Evolutionary conservation across 2,888 invertebrate genomes (phyloP).

Genomic region (Euplexia lucipara): DNA sequence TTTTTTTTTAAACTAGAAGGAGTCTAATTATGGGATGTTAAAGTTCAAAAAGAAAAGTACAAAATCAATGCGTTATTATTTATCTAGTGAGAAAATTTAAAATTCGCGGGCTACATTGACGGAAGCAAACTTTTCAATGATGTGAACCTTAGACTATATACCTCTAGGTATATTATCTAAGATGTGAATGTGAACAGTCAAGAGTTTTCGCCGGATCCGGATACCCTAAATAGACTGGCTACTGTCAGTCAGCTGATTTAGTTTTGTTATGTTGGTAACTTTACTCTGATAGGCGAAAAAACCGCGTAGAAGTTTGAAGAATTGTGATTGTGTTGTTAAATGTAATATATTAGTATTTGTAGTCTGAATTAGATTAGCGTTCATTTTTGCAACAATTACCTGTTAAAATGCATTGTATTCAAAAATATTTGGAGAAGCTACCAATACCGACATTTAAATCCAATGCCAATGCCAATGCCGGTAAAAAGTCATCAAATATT

Average conservation of each 20-base stretch:
- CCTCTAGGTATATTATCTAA: too few species aligned
- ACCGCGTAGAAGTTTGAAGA: slow-evolving; percentile 77
- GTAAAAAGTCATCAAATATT: slow-evolving; percentile 86
- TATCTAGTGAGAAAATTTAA: too few species aligned
- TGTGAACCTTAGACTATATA: not conserved
- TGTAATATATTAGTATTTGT: slow-evolving; percentile 62
- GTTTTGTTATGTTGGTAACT: slow-evolving; percentile 78
- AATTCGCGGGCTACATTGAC: too few species aligned
- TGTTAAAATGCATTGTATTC: slow-evolving; percentile 84
- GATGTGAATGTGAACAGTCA: too few species aligned
- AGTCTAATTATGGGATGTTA: too few species aligned
- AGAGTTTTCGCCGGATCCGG: slow-evolving; percentile 28
- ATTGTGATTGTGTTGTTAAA: slow-evolving; percentile 63
- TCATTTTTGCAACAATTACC: slow-evolving; percentile 42
- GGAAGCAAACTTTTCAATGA: too few species aligned
- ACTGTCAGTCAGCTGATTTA: slow-evolving; percentile 85
- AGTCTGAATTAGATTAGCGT: slow-evolving; percentile 52
- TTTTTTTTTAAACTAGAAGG: too few species aligned
- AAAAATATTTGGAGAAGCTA: slow-evolving; percentile 86
- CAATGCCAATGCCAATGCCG: slow-evolving; percentile 72
- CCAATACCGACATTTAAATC: slow-evolving; percentile 71
- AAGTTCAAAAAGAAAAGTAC: too few species aligned
- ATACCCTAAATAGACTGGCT: slow-evolving; percentile 2
- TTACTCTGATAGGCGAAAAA: slow-evolving; percentile 67
- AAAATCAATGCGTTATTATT: too few species aligned